Percentiles rank a stretch among this genome's conserved stretches.
phyloP scores from a whole-genome alignment of 2,797 vertebrate species.

The Triplophysa yarkandensis region DNA sequence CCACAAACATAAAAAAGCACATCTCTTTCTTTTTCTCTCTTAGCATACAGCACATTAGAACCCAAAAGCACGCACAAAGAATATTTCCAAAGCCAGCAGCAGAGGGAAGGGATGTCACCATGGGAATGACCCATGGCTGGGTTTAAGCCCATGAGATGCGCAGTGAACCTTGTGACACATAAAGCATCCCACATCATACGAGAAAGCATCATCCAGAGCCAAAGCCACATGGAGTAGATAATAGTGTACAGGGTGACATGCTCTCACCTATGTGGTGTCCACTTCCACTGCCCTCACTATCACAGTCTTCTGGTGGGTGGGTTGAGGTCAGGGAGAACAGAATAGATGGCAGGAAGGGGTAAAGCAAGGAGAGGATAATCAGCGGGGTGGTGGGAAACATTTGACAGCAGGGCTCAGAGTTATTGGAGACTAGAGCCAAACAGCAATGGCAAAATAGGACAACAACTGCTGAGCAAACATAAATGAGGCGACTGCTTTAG shows the following conservation, averaged over 20 bases:
- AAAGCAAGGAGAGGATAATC: constrained; percentile 27
- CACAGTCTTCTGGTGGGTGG: constrained; percentile 83
- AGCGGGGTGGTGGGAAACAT: constrained; percentile 9
- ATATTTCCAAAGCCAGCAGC: constrained; percentile 33
- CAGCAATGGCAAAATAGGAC: not conserved
- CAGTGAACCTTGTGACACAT: not conserved
- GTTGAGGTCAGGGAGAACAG: constrained; percentile 53
- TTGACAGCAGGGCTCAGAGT: constrained; percentile 14
- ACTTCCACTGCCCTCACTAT: constrained; percentile 83
- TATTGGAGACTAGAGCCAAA: not conserved
- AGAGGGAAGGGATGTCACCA: not conserved
- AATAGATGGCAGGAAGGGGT: constrained; percentile 51
- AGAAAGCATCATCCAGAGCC: constrained; percentile 36
- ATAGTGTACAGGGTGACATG: constrained; percentile 4
- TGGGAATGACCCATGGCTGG: not conserved
- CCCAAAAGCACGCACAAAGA: constrained; percentile 17
- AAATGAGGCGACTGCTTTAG: not conserved
- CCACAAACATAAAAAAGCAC: constrained; percentile 18
- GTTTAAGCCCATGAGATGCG: constrained; percentile 5
- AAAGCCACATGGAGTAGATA: constrained; percentile 36
- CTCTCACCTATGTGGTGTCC: constrained; percentile 89
- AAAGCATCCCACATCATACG: constrained; percentile 17
- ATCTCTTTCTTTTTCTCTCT: constrained; percentile 7
- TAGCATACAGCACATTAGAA: constrained; percentile 30
- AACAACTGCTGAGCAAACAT: not conserved